Evolutionary conservation across 2,797 vertebrate species (phyloP).

Genomic region (Gymnothorax javanicus): DNA sequence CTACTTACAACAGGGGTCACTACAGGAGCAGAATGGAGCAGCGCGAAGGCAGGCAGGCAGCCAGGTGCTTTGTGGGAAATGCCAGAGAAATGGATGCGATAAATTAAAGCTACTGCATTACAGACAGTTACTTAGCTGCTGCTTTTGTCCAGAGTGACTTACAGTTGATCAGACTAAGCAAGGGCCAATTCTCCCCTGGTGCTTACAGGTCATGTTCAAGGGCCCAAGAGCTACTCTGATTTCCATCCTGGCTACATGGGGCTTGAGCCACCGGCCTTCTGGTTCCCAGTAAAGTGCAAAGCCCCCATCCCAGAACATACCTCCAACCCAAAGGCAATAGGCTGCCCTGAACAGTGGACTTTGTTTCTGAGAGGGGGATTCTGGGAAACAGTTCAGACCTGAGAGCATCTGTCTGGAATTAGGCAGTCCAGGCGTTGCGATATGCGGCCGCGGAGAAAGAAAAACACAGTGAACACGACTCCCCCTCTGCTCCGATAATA

Average conservation of each 20-base stretch:
- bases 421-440: not conserved
- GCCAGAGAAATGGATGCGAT: not conserved
- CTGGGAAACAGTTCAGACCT: not conserved
- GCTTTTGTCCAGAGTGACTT: too few species aligned
- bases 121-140: too few species aligned
- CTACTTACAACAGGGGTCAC: too few species aligned
- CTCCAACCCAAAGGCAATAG: too few species aligned
- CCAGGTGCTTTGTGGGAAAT: not conserved
- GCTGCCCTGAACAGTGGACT: not conserved
- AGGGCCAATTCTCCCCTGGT: too few species aligned
- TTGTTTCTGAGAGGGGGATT: not conserved
- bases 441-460: not conserved
- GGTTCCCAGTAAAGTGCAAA: too few species aligned
- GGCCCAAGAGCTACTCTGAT: too few species aligned
- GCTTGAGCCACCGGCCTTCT: too few species aligned
- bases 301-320: too few species aligned
- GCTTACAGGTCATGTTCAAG: too few species aligned
- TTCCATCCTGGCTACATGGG: too few species aligned
- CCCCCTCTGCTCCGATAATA: not conserved
- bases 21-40: not conserved
- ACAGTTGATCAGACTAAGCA: too few species aligned
- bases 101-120: not conserved
- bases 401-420: conserved; percentile 1
- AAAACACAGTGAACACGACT: not conserved
- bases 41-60: not conserved